These are phyloP conservation scores for Phylloscopus whistleri DNA, from an alignment of 2,113 vertebrate genomes.

Conservation along the genomic window DNA sequence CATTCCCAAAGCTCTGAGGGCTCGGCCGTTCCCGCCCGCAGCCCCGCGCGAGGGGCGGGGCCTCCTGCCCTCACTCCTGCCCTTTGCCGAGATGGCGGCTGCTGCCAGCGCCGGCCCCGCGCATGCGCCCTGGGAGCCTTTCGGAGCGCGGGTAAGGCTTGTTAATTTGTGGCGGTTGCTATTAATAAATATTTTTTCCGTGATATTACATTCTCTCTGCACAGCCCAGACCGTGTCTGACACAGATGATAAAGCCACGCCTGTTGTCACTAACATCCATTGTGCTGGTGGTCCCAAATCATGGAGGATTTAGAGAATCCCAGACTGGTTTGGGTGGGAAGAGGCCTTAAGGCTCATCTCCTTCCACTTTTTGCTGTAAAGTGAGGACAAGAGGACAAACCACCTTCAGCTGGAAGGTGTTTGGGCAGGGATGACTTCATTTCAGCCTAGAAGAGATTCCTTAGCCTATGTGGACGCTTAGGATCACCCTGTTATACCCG, in stretches of 20 bases:
- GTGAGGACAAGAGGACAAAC: neutral
- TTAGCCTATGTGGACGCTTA: neutral
- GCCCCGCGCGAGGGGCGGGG: neutral
- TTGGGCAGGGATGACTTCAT: neutral
- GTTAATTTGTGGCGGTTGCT: too few relatives aligned
- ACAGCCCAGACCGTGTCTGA: too few relatives aligned
- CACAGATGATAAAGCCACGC: neutral
- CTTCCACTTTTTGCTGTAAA: neutral
- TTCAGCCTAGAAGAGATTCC: neutral
- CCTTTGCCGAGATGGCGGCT: neutral
- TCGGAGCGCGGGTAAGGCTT: neutral
- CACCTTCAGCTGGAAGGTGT: neutral
- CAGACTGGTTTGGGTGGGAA: neutral
- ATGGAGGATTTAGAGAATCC: neutral
- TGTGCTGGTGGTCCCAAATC: neutral
- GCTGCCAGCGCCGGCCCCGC: fast-evolving
- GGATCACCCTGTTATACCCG: neutral
- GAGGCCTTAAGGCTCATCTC: neutral
- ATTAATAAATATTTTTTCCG: neutral
- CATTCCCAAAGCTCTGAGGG: neutral
- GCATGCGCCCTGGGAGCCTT: fast-evolving
- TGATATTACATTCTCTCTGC: neutral
- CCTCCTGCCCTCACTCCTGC: neutral
- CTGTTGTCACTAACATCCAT: too few relatives aligned
- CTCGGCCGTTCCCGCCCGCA: neutral